phyloP scores from a whole-genome alignment of 2,888 invertebrate species.

The Mimachlamys varia region DNA sequence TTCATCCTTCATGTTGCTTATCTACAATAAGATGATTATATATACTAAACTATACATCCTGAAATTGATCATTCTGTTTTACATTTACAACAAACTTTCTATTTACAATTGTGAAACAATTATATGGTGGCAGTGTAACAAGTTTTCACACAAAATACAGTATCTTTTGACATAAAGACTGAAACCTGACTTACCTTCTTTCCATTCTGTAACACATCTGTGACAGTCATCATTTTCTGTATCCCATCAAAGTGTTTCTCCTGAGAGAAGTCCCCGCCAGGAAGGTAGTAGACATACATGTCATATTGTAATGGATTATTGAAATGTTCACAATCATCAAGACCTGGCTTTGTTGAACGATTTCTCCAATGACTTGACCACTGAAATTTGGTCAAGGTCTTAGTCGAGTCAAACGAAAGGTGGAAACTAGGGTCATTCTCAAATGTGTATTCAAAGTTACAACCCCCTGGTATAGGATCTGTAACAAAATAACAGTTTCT shows the following conservation, averaged over 20 bases:
- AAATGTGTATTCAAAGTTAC: constrained; percentile 87
- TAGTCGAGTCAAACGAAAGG: constrained; percentile 79
- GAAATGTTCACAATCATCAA: constrained; percentile 78
- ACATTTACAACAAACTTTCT: too few relatives aligned
- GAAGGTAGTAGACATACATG: constrained; percentile 86
- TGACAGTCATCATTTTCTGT: constrained; percentile 84
- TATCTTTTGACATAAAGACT: too few relatives aligned
- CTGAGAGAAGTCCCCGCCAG: constrained; percentile 84
- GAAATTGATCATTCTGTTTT: background rate
- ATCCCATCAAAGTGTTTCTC: constrained; percentile 86
- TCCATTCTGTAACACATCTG: constrained; percentile 54
- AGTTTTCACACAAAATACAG: too few relatives aligned
- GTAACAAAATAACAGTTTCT: constrained; percentile 52
- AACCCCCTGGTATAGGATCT: constrained; percentile 92
- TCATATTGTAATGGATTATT: constrained; percentile 81
- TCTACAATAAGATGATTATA: constrained; percentile 32
- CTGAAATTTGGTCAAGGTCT: constrained; percentile 84
- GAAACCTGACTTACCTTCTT: constrained; percentile 54
- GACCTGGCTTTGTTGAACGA: constrained; percentile 59
- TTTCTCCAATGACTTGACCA: constrained; percentile 82
- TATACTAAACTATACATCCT: background rate
- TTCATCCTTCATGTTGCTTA: constrained; percentile 42
- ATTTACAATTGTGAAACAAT: too few relatives aligned
- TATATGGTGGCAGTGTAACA: too few relatives aligned
- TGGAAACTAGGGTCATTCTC: constrained; percentile 84